Conservation (phyloP, 2,113 vertebrate genomes). For the Cheirogaleus medius region DNA sequence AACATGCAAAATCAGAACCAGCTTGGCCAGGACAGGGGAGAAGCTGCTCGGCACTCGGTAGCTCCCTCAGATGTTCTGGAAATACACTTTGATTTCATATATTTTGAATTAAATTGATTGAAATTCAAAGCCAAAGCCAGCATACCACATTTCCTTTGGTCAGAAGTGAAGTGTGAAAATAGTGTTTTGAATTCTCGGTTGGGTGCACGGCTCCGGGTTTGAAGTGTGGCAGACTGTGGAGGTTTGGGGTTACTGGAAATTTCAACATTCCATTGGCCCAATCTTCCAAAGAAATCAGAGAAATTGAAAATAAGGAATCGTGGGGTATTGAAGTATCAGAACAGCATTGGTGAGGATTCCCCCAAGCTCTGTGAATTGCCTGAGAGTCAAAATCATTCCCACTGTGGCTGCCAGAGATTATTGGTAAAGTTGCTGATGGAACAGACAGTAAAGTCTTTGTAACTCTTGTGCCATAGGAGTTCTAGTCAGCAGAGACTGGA, state of each 20-base stretch:
- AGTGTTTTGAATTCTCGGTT: constrained; percentile 75
- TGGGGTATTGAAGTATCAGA: background rate
- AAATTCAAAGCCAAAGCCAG: constrained; percentile 77
- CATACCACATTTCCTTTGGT: constrained; percentile 80
- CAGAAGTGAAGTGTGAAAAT: constrained; percentile 80
- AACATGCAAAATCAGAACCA: constrained; percentile 76
- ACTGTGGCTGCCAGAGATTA: accelerated
- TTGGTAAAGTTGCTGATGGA: accelerated
- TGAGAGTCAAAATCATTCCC: background rate
- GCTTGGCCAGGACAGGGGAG: constrained; percentile 57
- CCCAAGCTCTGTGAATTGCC: background rate
- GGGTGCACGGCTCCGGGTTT: constrained; percentile 67
- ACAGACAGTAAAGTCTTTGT: background rate
- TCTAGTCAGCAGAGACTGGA: background rate
- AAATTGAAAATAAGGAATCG: constrained; percentile 50
- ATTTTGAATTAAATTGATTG: constrained; percentile 79
- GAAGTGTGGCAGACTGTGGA: constrained; percentile 70
- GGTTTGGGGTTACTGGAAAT: constrained; percentile 79
- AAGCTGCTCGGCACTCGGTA: constrained; percentile 51
- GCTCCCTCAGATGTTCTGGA: constrained; percentile 73
- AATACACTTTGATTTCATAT: constrained; percentile 77
- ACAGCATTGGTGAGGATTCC: background rate
- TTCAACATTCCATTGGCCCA: constrained; percentile 64
- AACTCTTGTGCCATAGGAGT: no score
- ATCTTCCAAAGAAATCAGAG: constrained; percentile 59